Percentiles rank a stretch among this genome's conserved stretches.
Conservation (phyloP, 2,797 vertebrate species). For the Microctenopoma stevenorrisi region DNA sequence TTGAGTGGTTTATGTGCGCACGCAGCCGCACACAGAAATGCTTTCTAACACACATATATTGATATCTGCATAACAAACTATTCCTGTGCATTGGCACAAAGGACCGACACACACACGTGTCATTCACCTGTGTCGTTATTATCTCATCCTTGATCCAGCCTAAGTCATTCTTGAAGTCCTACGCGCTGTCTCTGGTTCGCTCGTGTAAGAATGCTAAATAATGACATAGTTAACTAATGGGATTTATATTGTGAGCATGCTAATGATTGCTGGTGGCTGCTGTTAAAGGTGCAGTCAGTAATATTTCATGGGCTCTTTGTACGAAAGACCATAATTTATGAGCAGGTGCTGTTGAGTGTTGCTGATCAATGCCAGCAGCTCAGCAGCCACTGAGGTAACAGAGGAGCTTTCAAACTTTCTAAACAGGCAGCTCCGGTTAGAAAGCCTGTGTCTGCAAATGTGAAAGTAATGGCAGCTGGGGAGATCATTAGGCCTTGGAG, state of each 20-base stretch:
- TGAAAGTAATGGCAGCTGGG: constrained; percentile 28
- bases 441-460: constrained; percentile 25
- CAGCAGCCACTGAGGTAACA: constrained; percentile 30
- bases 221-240: constrained; percentile 57
- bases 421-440: constrained; percentile 28
- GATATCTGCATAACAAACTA: constrained; percentile 33
- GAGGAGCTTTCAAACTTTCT: constrained; percentile 50
- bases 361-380: constrained; percentile 53
- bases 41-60: not conserved
- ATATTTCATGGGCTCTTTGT: constrained; percentile 55
- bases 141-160: constrained; percentile 35
- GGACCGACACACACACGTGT: constrained; percentile 5
- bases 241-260: constrained; percentile 54
- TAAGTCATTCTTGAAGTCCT: constrained; percentile 43
- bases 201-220: constrained; percentile 65
- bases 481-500: constrained; percentile 37
- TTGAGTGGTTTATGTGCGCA: constrained; percentile 13
- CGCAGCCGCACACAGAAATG: not conserved
- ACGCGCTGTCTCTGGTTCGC: constrained; percentile 52
- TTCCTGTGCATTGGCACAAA: constrained; percentile 27
- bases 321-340: constrained; percentile 55
- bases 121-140: constrained; percentile 45
- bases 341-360: constrained; percentile 18
- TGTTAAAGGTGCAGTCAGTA: constrained; percentile 65
- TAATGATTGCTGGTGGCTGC: constrained; percentile 56